Evolutionary conservation across 2,797 vertebrate genomes (phyloP).

Genomic region (Kryptolebias ocellatus): DNA sequence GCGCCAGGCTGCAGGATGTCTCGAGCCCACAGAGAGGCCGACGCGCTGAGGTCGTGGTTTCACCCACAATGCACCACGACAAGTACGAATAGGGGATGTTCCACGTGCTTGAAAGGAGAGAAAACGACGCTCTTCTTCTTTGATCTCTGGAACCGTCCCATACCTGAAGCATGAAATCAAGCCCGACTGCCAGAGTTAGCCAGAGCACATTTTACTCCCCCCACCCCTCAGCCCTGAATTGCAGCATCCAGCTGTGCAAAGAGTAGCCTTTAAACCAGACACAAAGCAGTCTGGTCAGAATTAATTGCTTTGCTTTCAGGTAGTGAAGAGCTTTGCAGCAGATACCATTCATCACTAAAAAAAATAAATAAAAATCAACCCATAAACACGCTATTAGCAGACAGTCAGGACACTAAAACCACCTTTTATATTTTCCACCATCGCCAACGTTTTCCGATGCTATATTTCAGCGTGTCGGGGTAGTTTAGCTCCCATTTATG

Average conservation of each 20-base stretch:
- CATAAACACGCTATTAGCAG: conserved; percentile 20
- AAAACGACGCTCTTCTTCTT: conserved; percentile 55
- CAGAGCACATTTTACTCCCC: conserved; percentile 68
- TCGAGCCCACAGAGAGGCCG: conserved; percentile 44
- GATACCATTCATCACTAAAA: conserved; percentile 42
- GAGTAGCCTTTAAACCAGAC: conserved; percentile 64
- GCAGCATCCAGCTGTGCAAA: conserved; percentile 32
- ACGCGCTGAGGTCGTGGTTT: conserved; percentile 68
- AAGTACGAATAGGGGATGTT: conserved; percentile 66
- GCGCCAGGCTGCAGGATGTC: conserved; percentile 43
- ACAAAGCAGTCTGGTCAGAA: conserved; percentile 64
- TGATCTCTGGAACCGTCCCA: conserved; percentile 76
- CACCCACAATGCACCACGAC: conserved; percentile 60
- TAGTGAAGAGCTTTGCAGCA: conserved; percentile 25
- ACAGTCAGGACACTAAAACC: conserved; percentile 26
- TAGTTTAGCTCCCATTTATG: conserved; percentile 42
- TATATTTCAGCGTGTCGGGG: conserved; percentile 24
- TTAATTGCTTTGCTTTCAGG: conserved; percentile 44
- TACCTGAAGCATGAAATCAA: conserved; percentile 81
- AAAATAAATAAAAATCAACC: conserved; percentile 26
- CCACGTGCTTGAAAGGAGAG: conserved; percentile 48
- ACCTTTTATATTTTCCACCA: conserved; percentile 27
- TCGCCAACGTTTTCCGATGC: conserved; percentile 36
- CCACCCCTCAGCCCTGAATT: neutral
- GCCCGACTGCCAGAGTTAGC: conserved; percentile 68